phyloP scores from a whole-genome alignment of 2,113 vertebrate species.

The Bolborhynchus lineola region DNA sequence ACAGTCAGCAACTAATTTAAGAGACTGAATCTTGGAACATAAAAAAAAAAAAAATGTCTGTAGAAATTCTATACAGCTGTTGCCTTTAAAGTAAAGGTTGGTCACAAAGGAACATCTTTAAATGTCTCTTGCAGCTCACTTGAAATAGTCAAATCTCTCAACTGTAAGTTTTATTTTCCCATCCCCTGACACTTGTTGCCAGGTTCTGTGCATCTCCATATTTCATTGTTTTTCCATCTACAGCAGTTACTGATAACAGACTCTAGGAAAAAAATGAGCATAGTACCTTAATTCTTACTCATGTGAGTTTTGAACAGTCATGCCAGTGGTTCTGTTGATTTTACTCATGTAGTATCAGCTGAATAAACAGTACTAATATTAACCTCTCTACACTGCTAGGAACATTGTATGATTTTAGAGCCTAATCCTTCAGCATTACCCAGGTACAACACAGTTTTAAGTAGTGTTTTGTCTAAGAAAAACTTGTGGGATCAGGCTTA shows the following conservation, averaged over 20 bases:
- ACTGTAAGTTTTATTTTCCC: background rate
- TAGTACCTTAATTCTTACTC: background rate
- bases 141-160: constrained; percentile 37
- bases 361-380: background rate
- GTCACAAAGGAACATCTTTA: constrained; percentile 34
- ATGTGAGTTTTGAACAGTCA: background rate
- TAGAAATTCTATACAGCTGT: constrained; percentile 36
- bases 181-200: background rate
- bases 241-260: background rate
- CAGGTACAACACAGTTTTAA: background rate
- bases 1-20: constrained; percentile 31
- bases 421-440: background rate
- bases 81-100: constrained; percentile 21
- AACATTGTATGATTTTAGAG: background rate
- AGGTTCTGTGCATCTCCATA: background rate
- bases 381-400: background rate
- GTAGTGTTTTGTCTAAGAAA: background rate
- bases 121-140: constrained; percentile 20
- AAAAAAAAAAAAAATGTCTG: background rate
- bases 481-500: background rate
- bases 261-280: background rate
- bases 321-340: background rate
- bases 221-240: background rate
- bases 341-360: background rate
- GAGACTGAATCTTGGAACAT: background rate